Percentiles rank a stretch among this genome's conserved stretches.
These are phyloP conservation scores for Leptinotarsa juncta DNA, from an alignment of 2,888 invertebrate species.

Conservation along the genomic window DNA sequence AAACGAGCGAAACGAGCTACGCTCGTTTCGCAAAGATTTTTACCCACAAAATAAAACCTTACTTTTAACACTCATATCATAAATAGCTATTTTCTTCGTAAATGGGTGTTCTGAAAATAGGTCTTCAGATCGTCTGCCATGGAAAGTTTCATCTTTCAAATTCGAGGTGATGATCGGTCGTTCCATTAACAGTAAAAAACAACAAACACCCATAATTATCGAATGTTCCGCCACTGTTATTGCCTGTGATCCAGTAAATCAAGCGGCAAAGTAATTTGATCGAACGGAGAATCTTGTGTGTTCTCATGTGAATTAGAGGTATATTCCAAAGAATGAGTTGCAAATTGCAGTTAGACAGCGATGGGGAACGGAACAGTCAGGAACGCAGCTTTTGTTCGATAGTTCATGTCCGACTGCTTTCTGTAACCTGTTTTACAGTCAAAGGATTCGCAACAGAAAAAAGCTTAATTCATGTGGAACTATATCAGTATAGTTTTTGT, in stretches of 20 bases:
- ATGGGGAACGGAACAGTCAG: constrained; percentile 6
- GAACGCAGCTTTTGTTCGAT: constrained; percentile 9
- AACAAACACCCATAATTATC: too few relatives aligned
- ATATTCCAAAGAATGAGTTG: constrained; percentile 30
- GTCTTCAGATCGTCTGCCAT: too few relatives aligned
- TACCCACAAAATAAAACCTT: too few relatives aligned
- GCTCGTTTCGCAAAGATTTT: too few relatives aligned
- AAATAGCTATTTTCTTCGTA: too few relatives aligned
- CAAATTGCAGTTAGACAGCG: constrained; percentile 27
- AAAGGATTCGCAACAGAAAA: constrained; percentile 5
- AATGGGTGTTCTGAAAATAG: too few relatives aligned
- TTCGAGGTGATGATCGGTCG: too few relatives aligned
- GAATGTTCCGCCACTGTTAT: neutral
- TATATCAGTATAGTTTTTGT: neutral
- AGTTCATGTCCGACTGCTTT: constrained; percentile 10
- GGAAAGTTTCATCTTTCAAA: too few relatives aligned
- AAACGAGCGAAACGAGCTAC: too few relatives aligned
- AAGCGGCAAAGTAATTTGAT: constrained; percentile 34
- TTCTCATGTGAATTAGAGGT: constrained; percentile 33
- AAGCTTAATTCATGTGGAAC: neutral
- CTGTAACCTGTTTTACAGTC: constrained; percentile 9
- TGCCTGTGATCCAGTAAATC: constrained; percentile 28
- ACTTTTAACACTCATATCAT: too few relatives aligned
- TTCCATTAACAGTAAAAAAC: too few relatives aligned
- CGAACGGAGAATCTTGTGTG: constrained; percentile 26